phyloP scores from a whole-genome alignment of 2,113 vertebrate genomes.

The Edolisoma coerulescens region DNA sequence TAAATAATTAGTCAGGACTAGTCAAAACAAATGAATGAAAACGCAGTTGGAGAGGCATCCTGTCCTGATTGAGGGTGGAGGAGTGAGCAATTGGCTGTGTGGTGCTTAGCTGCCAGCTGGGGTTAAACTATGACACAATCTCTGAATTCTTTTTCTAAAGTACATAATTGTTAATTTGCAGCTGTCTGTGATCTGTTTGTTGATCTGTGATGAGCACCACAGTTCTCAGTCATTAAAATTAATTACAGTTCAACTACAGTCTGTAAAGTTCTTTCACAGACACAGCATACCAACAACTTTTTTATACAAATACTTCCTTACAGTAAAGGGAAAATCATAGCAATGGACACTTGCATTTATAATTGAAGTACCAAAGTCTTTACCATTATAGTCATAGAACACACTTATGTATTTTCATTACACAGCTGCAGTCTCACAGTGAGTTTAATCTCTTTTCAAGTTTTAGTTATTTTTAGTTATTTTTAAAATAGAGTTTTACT shows the following conservation, averaged over 20 bases:
- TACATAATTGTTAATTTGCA: neutral
- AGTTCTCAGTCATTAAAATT: neutral
- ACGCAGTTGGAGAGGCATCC: neutral
- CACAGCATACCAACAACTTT: neutral
- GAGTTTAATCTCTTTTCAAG: neutral
- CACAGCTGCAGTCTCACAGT: neutral
- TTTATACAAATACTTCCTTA: neutral
- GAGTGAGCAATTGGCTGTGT: rapidly evolving
- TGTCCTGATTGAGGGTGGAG: neutral
- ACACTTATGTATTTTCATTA: neutral
- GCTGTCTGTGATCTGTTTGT: neutral
- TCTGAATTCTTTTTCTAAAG: neutral
- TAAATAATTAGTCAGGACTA: neutral
- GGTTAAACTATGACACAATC: neutral
- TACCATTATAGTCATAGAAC: neutral
- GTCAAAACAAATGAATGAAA: neutral
- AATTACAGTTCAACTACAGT: neutral
- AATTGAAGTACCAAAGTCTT: neutral
- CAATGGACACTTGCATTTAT: neutral
- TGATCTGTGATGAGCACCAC: neutral
- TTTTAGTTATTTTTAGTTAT: neutral
- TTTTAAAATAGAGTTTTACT: neutral
- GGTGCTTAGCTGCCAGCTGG: neutral
- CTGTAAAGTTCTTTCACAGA: neutral
- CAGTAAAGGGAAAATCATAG: neutral